Evolutionary conservation across 1,140 invertebrate species (phyloP).

Genomic region (Hylaeus volcanicus): DNA sequence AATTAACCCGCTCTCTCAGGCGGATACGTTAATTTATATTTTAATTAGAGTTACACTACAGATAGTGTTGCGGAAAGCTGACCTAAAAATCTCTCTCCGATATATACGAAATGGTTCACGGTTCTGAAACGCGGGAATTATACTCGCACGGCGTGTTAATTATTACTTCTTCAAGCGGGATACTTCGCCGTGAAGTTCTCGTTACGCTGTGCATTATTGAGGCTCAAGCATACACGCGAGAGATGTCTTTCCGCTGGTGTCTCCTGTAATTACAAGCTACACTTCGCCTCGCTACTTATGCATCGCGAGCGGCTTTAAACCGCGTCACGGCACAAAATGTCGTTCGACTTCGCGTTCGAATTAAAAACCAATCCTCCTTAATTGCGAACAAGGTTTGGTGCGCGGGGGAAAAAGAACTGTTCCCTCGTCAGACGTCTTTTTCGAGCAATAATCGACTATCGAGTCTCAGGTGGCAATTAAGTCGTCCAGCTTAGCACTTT

Average conservation of each 20-base stretch:
- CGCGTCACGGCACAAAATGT: too few relatives aligned
- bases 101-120: background rate
- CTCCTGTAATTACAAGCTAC: conserved; percentile 19
- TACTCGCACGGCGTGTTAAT: background rate
- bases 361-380: background rate
- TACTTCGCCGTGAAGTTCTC: conserved; percentile 8
- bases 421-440: background rate
- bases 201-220: conserved; percentile 15
- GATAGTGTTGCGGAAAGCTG: background rate
- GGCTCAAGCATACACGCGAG: too few relatives aligned
- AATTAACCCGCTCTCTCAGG: background rate
- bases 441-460: background rate
- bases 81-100: background rate
- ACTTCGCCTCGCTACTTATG: background rate
- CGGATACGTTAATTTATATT: background rate
- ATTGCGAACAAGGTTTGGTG: too few relatives aligned
- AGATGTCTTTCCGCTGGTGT: background rate
- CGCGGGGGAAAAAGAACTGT: too few relatives aligned
- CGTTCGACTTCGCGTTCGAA: background rate
- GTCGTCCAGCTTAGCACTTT: too few relatives aligned
- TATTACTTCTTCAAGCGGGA: conserved; percentile 6
- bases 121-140: background rate
- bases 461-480: background rate
- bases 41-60: background rate
- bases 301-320: background rate